Base-by-base conservation (phyloP, 2,113 vertebrate genomes). In the Lontra canadensis region DNA sequence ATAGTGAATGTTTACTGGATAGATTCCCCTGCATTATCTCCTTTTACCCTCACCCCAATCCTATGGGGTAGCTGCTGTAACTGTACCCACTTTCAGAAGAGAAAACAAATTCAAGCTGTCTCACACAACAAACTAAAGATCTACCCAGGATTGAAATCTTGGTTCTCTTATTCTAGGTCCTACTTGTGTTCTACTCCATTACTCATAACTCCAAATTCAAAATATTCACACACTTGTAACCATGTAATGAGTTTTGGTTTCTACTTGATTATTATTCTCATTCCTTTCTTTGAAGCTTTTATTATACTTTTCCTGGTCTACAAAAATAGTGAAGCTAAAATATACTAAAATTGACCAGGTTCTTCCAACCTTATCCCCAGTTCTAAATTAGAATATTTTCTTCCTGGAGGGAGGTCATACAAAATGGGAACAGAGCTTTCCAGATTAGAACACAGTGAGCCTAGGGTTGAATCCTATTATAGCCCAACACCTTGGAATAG, bases 361-460 rank as follows among this genome's bases (percentile, higher is more conserved):
- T 88, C 82, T 95, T 76, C 6, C 11, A 63, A 31, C 63, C 31
- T 73, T 36, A 90, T 1, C 7, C n/a, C 80, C 25, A 84, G 44
- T 13, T 90, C 42, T 88, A 84, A 96, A 84, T 61, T 57, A 71
- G 83, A 93, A 49, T 21, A 85, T 80, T 91, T 86, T 87, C 17
- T 87, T 94, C 96, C 47, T 90, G 20, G n/a, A 71, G 7, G 29
- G 52, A 88, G 49, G 90, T 95, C 84, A 82, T 65, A 80, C 57
- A 94, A 92, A 92, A 73, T 47, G 86, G 15, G 52, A 91, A 89
- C 52, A 91, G 65, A 95, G 81, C 39, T 88, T 96, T 95, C 67
- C 55, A 89, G 73, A 94, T 91, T 93, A 94, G 94, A 95, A 89
- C 94, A 93, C 78, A 94, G 42, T 91, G 76, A 95, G 34, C 61